These are phyloP conservation scores for Dryobota labecula DNA, from an alignment of 2,888 invertebrate species.

Conservation along the genomic window DNA sequence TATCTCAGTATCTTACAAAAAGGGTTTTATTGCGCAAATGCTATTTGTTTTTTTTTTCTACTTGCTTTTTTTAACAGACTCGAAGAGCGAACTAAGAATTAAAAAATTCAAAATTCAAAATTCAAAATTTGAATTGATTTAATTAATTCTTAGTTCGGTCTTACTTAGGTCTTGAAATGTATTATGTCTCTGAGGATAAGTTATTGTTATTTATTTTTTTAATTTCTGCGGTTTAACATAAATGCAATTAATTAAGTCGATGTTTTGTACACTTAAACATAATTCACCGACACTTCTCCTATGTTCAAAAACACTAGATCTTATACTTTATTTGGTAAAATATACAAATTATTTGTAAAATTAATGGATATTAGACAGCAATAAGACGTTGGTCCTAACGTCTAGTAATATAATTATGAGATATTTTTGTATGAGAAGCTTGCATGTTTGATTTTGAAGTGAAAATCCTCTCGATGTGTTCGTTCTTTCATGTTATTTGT, in stretches of 20 bases:
- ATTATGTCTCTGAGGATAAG: background rate
- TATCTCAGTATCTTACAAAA: no score
- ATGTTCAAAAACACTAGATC: constrained; percentile 23
- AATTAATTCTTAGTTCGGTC: no score
- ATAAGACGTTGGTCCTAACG: constrained; percentile 65
- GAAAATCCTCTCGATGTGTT: constrained; percentile 62
- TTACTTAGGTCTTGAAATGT: background rate
- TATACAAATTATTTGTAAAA: constrained; percentile 55
- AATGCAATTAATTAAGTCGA: constrained; percentile 40
- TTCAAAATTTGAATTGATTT: no score
- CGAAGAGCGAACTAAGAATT: background rate
- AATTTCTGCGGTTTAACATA: constrained; percentile 27
- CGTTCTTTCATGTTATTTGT: constrained; percentile 40
- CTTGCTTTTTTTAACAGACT: background rate
- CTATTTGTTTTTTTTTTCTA: background rate
- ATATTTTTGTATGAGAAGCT: constrained; percentile 77
- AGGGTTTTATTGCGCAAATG: background rate
- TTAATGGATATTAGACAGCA: constrained; percentile 68
- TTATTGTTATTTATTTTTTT: background rate
- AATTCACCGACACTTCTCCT: constrained; percentile 20
- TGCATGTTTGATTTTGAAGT: constrained; percentile 66
- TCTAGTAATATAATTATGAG: constrained; percentile 69
- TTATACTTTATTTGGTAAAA: constrained; percentile 47
- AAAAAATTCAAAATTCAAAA: no score
- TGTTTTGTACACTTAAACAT: constrained; percentile 42